Base-by-base conservation (phyloP, 2,888 invertebrate species). In the Limnephilus auricula region DNA sequence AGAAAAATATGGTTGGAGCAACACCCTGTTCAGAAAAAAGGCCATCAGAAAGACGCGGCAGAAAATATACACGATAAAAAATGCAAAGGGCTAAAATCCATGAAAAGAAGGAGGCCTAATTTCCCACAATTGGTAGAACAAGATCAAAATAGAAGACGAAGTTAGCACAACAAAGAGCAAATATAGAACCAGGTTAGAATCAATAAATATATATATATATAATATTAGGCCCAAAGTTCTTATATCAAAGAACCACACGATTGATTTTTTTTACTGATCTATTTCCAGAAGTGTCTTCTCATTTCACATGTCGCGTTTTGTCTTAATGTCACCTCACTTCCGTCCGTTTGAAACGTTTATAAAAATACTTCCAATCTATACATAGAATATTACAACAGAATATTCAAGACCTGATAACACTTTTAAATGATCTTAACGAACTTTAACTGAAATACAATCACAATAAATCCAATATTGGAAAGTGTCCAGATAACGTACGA, bases 311-410 rank as follows among this genome's bases (percentile, higher is more conserved):
- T 65, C 65, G 65, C 65, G 87, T 65, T 84, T 37, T 87, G 85
- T 87, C 65, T 87, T 87, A 87, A 87, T 65, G 87, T 65, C 87
- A 87, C 65, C 65, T 40, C 30, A 65, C 87, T 87, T 87, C 87
- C 87, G 87, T 87, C 31, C 65, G 31, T 37, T 32, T 30, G 65
- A n/a, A 65, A 65, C 65, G 25, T 9, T 25, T 65, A 65, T 65
- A 65, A 65, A 65, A 65, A 65, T 65, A 65, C 25, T 25, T 65
- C 65, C 6, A 65, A 65, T 65, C 65, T 65, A 65, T 65, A 65
- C 25, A 65, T 65, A 65, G 65, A 65, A 45, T 45, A 45, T 65
- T 9, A 65, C 65, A 65, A 65, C 65, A 65, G 65, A n/a, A 65
- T 10, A 65, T 65, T 9, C 65, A 65, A 25, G 65, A 65, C 65